Evolutionary conservation across 1,140 invertebrate species (phyloP).

Genomic region (Aphelenchoides avenae): DNA sequence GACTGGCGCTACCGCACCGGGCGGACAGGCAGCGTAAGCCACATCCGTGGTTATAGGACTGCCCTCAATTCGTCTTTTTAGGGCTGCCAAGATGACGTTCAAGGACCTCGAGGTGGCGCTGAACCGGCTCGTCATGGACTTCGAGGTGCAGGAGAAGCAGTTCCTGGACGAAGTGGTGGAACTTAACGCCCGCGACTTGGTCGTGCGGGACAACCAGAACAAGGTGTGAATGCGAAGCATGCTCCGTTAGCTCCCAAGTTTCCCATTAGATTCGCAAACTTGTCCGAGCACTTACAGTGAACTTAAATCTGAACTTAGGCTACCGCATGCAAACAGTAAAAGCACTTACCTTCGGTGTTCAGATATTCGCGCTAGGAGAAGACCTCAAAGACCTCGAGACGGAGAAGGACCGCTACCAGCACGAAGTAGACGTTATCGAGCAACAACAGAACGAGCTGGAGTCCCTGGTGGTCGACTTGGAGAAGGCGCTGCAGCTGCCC

Average conservation of each 20-base stretch:
- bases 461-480: slow-evolving; percentile 16
- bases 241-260: too few species aligned
- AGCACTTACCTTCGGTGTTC: background rate
- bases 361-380: slow-evolving; percentile 3
- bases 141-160: slow-evolving; percentile 26
- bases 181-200: slow-evolving; percentile 26
- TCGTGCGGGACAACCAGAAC: slow-evolving; percentile 28
- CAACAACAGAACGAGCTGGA: slow-evolving; percentile 29
- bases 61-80: slow-evolving; percentile 1
- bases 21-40: background rate
- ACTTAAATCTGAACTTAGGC: too few species aligned
- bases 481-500: slow-evolving; percentile 12
- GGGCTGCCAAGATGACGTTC: slow-evolving; percentile 22
- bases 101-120: slow-evolving; percentile 24
- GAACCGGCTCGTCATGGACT: slow-evolving; percentile 19
- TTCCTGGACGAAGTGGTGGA: slow-evolving; percentile 35
- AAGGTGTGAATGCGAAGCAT: slow-evolving; percentile 16
- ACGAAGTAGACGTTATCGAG: slow-evolving; percentile 23
- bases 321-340: too few species aligned
- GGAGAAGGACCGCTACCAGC: slow-evolving; percentile 30
- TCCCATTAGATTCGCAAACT: too few species aligned
- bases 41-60: background rate
- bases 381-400: slow-evolving; percentile 26
- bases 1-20: background rate
- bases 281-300: too few species aligned